Base-by-base conservation (phyloP, 2,797 vertebrate species). In the Heterohyrax brucei region DNA sequence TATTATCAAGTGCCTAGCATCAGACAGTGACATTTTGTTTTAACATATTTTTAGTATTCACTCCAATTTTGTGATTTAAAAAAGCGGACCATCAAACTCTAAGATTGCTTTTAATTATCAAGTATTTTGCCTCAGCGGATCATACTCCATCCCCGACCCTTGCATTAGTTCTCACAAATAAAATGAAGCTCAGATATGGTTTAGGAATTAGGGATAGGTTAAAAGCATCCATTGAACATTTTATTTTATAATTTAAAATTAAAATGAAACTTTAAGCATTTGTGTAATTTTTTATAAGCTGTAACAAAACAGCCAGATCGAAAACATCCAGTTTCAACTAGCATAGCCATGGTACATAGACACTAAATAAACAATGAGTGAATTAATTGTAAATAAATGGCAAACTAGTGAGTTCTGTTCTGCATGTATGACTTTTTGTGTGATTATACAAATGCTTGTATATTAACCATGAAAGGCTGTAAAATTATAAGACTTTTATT, bases 221-320 rank as follows among this genome's bases (percentile, higher is more conserved):
- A 70, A 85, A 28, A 85, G 24, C 76, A 81, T 56, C 30, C 85
- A 77, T 22, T 33, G 26, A 80, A 39, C 6, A 44, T 82, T 82
- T 89, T 87, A 91, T 73, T 95, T 87, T 56, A 1, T 92, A 93
- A 87, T 76, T 81, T 39, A 48, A 68, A 78, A 89, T 88, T 13
- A 78, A 96, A 85, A 81, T 28, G 82, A 97, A 91, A 94, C 13
- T 53, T 75, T 30, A 53, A 53, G 3, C 30, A 14, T 61, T 66
- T 80, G 73, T 68, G 75, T n/a, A n/a, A 9, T 70, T 79, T 78
- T 88, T 79, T 78, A 72, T 56, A 88, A 46, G 39, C 8, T 62
- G 21, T 22, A 82, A 86, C n/a, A 83, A 91, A 92, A 90, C 30
- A 93, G n/a, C 75, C 44, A 64, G 61, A 68, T 87, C 64, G 39